Base-by-base conservation (phyloP, 2,113 vertebrate species). In the Corythaeola cristata region DNA sequence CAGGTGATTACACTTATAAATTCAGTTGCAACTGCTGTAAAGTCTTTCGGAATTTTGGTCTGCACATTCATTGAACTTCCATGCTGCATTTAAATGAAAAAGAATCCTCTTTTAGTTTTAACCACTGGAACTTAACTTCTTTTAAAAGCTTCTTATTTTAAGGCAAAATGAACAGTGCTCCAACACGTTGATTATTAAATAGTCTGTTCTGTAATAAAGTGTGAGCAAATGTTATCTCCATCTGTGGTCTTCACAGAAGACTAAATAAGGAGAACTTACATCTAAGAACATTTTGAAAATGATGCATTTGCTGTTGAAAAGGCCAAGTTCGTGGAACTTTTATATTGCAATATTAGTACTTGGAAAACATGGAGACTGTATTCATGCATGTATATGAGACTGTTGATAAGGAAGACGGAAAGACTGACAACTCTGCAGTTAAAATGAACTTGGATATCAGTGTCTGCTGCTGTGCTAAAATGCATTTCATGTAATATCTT, bases 221-320 rank as follows among this genome's bases (percentile, higher is more conserved):
- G 39, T 84, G 59, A 96, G 60, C 90, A 93, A 91, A 90, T 96
- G 96, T 80, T 95, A 60, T 80, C 78, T 81, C 95, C 90, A 94
- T 96, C 88, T 96, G 92, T 86, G 56, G 52, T 92, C 72, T 90
- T 93, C 52, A 55, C 27, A 71, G 60, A 84, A 92, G 68, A 35
- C 56, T 94, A 90, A 90, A 88, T 85, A 93, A 83, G 47, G 62
- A 91, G 49, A 79, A 56, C 24, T 86, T 63, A 12, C 4, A 84
- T 86, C 24, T 73, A 75, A 86, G 85, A 93, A 72, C 52, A n/a
- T 52, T 95, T 53, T 78, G 45, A 66, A 58, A 73, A 52, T 63
- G 78, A 73, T 91, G 47, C 12, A 44, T 90, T 90, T 77, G 63
- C 47, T 90, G 15, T 66, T 90, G 33, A 52, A 90, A 85, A 90